phyloP scores from a whole-genome alignment of 2,797 vertebrate genomes.

The Notamacropus eugenii region DNA sequence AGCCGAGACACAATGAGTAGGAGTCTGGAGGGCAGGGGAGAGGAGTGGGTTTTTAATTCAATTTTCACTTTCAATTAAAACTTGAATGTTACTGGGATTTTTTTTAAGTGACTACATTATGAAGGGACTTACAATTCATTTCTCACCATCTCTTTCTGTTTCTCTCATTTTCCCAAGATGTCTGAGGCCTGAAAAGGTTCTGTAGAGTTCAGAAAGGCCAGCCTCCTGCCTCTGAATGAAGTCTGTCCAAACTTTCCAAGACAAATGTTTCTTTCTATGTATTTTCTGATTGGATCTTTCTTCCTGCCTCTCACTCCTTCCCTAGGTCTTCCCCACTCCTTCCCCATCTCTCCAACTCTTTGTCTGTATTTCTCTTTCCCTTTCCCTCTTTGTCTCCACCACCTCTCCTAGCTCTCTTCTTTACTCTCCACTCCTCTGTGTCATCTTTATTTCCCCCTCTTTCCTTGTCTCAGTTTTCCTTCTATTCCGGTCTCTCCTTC shows the following conservation, averaged over 20 bases:
- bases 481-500: not conserved
- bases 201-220: not conserved
- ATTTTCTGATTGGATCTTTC: not conserved
- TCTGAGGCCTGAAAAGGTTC: not conserved
- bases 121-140: not conserved
- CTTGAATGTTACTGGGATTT: not conserved
- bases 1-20: not conserved
- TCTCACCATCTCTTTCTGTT: not conserved
- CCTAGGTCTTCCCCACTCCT: no score
- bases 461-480: not conserved
- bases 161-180: not conserved
- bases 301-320: not conserved
- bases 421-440: not conserved
- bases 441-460: not conserved
- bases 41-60: not conserved
- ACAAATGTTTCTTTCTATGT: not conserved
- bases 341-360: not conserved
- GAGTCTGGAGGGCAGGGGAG: not conserved
- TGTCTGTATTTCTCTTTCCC: not conserved
- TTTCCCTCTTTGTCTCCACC: not conserved
- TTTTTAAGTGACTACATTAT: not conserved
- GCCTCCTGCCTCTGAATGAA: not conserved
- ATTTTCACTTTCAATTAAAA: constrained; percentile 57
- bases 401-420: not conserved
- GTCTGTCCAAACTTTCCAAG: not conserved